A percentile compares a stretch with the other conserved stretches of the same genome.
Evolutionary conservation across 2,888 invertebrate genomes (phyloP).

Genomic region (Polietes domitor): DNA sequence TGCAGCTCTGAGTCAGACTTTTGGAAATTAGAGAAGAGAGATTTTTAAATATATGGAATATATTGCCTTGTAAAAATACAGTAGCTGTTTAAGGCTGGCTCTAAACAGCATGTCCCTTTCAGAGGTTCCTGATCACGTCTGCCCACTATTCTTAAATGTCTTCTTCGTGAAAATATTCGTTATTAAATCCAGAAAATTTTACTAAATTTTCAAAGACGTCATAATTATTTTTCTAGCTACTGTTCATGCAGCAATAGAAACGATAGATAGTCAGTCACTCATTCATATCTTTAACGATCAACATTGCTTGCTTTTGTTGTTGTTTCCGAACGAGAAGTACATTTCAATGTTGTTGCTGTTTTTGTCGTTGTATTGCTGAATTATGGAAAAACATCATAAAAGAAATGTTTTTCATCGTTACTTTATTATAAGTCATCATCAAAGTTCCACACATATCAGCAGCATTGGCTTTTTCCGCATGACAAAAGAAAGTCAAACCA

Average conservation of each 20-base stretch:
- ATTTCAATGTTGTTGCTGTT: conserved; percentile 22
- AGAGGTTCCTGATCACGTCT: no score
- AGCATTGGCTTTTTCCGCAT: conserved; percentile 65
- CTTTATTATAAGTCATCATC: conserved; percentile 54
- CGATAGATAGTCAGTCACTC: conserved; percentile 61
- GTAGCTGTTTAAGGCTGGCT: no score
- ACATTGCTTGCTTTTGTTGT: conserved; percentile 48
- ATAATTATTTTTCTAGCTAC: background rate
- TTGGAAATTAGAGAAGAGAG: no score
- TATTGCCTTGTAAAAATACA: no score
- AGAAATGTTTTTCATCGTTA: conserved; percentile 58
- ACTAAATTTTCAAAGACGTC: no score
- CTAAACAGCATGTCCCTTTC: no score
- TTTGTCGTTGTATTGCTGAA: conserved; percentile 50
- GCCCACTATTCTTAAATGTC: no score
- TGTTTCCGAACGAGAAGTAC: conserved; percentile 14
- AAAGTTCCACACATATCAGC: conserved; percentile 50
- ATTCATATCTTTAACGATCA: conserved; percentile 64
- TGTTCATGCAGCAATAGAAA: conserved; percentile 33
- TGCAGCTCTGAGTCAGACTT: no score
- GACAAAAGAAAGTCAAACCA: conserved; percentile 67
- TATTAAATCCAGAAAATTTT: no score
- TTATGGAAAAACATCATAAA: conserved; percentile 59
- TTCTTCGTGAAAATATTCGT: no score
- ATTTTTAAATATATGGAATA: no score